These are phyloP conservation scores for Indicator maculatus DNA, from an alignment of 2,113 vertebrate species.

Conservation along the genomic window DNA sequence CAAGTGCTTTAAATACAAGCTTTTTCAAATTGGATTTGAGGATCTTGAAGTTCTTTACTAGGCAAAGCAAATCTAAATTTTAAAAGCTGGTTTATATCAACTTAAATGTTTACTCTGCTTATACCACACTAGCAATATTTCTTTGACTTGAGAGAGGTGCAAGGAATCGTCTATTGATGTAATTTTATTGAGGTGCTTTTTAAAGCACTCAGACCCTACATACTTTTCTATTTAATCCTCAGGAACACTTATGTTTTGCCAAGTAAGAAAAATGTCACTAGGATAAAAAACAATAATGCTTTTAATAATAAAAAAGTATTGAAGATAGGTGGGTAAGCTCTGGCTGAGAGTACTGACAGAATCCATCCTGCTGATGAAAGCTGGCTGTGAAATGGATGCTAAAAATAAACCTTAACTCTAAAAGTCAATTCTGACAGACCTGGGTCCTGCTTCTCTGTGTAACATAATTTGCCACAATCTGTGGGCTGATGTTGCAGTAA, in stretches of 20 bases:
- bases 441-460: constrained; percentile 44
- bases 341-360: background rate
- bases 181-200: background rate
- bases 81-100: background rate
- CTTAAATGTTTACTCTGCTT: background rate
- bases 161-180: background rate
- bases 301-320: background rate
- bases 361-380: constrained; percentile 22
- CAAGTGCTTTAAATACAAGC: background rate
- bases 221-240: background rate
- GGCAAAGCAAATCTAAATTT: background rate
- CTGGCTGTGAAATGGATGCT: constrained; percentile 37
- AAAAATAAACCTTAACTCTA: constrained; percentile 60
- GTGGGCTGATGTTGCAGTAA: constrained; percentile 72
- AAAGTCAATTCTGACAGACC: constrained; percentile 59
- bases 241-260: background rate
- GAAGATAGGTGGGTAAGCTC: background rate
- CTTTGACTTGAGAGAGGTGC: background rate
- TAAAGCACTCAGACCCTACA: background rate
- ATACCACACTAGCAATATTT: background rate
- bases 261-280: background rate
- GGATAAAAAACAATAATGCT: background rate
- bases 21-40: background rate
- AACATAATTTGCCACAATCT: constrained; percentile 72
- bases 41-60: background rate